A percentile compares a stretch with the other conserved stretches of the same genome.
Conservation (phyloP, 2,888 invertebrate genomes). For the Drepana falcataria region DNA sequence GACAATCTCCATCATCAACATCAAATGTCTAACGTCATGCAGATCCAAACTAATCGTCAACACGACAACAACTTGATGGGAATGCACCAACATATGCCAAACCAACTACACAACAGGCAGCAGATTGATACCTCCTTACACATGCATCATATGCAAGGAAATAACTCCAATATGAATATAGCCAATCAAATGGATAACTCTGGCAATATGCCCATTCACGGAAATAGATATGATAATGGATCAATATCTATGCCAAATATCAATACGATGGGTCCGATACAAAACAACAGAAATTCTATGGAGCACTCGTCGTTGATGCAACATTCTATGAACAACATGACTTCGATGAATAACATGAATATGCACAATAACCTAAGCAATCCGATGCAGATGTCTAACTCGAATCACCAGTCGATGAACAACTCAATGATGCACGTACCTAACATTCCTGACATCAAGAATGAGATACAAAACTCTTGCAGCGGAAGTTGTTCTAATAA, state of each 20-base stretch:
- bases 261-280: conserved; percentile 63
- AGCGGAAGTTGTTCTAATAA: conserved; percentile 66
- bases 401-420: conserved; percentile 59
- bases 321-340: conserved; percentile 63
- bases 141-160: conserved; percentile 67
- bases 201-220: conserved; percentile 51
- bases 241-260: conserved; percentile 63
- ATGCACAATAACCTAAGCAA: conserved; percentile 61
- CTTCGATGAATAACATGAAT: conserved; percentile 58
- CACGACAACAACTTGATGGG: conserved; percentile 64
- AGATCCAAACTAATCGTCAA: conserved; percentile 61
- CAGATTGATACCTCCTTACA: conserved; percentile 64
- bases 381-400: conserved; percentile 60
- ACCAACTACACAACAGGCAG: conserved; percentile 68
- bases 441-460: conserved; percentile 71
- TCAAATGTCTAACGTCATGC: conserved; percentile 69
- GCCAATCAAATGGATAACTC: conserved; percentile 61
- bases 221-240: conserved; percentile 62
- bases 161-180: conserved; percentile 50
- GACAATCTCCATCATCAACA: conserved; percentile 71
- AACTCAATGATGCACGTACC: conserved; percentile 65
- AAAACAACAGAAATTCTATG: conserved; percentile 60
- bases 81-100: conserved; percentile 66
- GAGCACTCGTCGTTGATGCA: conserved; percentile 68
- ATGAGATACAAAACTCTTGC: conserved; percentile 67